Conservation (phyloP, 1,140 invertebrate genomes). For the Psix sp. region DNA sequence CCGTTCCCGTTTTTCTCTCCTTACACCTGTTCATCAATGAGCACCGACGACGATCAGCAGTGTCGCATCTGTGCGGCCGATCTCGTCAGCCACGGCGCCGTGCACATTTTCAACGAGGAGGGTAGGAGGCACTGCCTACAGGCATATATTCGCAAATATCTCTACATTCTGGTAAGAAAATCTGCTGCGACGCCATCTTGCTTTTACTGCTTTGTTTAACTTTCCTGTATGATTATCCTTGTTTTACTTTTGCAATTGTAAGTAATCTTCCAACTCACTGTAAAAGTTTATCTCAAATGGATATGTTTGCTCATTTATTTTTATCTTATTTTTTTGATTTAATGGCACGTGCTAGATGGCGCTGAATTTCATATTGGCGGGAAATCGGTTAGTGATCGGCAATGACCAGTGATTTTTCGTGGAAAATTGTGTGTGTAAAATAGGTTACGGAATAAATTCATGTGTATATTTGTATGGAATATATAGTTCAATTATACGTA, state of each 20-base stretch:
- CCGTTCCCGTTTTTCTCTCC: constrained; percentile 11
- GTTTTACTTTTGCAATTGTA: neutral
- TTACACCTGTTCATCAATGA: constrained; percentile 57
- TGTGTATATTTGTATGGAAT: no score
- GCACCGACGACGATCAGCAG: constrained; percentile 61
- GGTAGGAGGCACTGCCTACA: constrained; percentile 76
- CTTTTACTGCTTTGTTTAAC: neutral
- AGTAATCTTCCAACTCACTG: no score
- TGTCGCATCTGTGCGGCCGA: constrained; percentile 79
- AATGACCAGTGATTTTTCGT: no score
- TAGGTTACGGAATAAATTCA: no score
- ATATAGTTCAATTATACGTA: no score
- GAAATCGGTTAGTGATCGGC: constrained; percentile 27
- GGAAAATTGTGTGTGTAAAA: no score
- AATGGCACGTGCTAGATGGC: no score
- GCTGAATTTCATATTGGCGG: no score
- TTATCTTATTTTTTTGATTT: no score
- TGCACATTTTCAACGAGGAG: constrained; percentile 78
- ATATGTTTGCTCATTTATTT: no score
- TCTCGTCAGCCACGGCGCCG: constrained; percentile 66
- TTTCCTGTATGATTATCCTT: neutral
- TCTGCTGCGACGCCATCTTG: constrained; percentile 34
- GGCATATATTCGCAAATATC: constrained; percentile 79
- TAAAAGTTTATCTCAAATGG: no score
- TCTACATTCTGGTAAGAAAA: constrained; percentile 77